These are phyloP conservation scores for Campopleginae sp. DNA, from an alignment of 2,888 invertebrate species.

Conservation along the genomic window DNA sequence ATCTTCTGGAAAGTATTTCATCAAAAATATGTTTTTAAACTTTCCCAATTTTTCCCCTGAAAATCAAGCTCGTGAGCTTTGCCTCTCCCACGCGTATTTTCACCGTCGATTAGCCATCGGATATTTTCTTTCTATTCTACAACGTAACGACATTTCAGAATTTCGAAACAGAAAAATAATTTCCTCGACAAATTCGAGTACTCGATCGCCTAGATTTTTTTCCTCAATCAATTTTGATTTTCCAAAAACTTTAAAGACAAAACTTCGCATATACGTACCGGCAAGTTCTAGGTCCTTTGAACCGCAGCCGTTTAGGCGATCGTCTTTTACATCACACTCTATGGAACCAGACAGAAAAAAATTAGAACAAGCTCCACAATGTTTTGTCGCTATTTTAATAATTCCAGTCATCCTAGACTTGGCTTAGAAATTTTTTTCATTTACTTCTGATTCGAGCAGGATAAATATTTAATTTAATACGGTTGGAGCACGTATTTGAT, in stretches of 20 bases:
- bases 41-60: background rate
- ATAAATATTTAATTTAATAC: background rate
- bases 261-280: slow-evolving; percentile 80
- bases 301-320: slow-evolving; percentile 92
- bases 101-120: background rate
- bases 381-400: background rate
- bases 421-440: background rate
- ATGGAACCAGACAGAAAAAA: slow-evolving; percentile 73
- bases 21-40: background rate
- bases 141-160: background rate
- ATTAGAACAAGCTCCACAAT: background rate
- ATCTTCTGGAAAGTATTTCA: background rate
- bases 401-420: background rate
- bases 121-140: background rate
- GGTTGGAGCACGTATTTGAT: background rate
- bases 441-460: background rate
- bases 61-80: background rate
- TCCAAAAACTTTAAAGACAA: background rate
- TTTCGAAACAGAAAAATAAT: background rate
- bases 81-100: background rate
- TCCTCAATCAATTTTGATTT: background rate
- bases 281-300: slow-evolving; percentile 89
- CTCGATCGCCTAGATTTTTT: background rate
- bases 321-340: slow-evolving; percentile 96
- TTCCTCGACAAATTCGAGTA: background rate